phyloP scores from a whole-genome alignment of 2,888 invertebrate genomes.

The Brachyptera putata region DNA sequence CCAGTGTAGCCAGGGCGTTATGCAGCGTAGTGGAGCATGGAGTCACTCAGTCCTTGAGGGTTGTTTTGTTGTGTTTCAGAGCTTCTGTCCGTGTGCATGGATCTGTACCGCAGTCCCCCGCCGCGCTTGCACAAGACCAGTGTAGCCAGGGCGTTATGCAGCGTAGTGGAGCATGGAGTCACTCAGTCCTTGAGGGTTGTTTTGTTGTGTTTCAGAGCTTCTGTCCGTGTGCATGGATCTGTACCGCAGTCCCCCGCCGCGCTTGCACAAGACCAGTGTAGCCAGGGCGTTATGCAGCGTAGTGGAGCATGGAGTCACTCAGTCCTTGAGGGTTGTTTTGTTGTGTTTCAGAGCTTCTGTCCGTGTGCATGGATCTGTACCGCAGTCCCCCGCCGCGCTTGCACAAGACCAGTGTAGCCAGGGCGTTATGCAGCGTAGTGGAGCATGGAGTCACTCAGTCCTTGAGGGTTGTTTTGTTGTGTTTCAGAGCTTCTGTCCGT shows the following conservation, averaged over 20 bases:
- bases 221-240: constrained; percentile 14
- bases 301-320: constrained; percentile 9
- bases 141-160: constrained; percentile 5
- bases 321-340: too few species aligned
- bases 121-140: constrained; percentile 2
- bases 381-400: constrained; percentile 8
- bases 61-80: too few species aligned
- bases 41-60: constrained; percentile 19
- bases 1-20: constrained; percentile 2
- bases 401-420: background rate
- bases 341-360: constrained; percentile 24
- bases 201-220: too few species aligned
- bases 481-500: constrained; percentile 21
- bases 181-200: constrained; percentile 23
- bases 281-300: constrained; percentile 8
- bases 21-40: constrained; percentile 14
- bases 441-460: constrained; percentile 17
- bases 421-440: constrained; percentile 13
- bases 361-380: constrained; percentile 13
- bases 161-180: constrained; percentile 11
- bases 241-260: constrained; percentile 8
- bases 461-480: too few species aligned
- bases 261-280: constrained; percentile 8
- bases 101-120: constrained; percentile 15
- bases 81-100: constrained; percentile 13